Base-by-base conservation (phyloP, 2,888 invertebrate genomes). In the Ommatoiulus sabulosus region DNA sequence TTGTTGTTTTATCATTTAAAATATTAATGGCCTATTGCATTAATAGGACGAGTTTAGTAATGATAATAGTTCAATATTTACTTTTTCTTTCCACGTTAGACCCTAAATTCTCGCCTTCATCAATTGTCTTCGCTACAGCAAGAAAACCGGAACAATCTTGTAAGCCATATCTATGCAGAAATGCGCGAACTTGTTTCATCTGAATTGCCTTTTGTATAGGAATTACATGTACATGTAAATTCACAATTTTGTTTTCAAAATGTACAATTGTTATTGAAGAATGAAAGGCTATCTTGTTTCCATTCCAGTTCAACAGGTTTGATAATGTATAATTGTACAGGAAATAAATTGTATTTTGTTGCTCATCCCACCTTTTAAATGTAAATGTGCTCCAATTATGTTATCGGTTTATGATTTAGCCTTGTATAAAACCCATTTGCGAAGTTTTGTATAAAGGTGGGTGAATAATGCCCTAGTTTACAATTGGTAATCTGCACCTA, bases 81-180 rank as follows among this genome's bases (percentile, higher is more conserved):
- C n/a, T n/a, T 20, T 80, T 80, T 80, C 4, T 80, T 84, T 8
- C 12, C 20, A 15, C 20, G 12, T 24, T 84, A 84, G 84, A 15
- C 8, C 20, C 17, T 84, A 84, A 84, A n/a, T 10, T 12, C 84
- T 12, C 84, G 84, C 5, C 35, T 84, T 24, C 35, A 24, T 12
- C 84, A 84, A 15, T 12, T 84, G 43, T 24, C 35, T n/a, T 20
- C 44, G 15, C 17, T 20, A 4, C 84, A 44, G 35, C 20, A 35
- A 12, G 84, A 84, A 84, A 44, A 24, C 44, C 35, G 15, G 43
- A 44, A 3, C 12, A 35, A 44, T 84, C 84, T 84, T 84, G 84
- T 80, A 80, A 20, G 20, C 35, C 80, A 80, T 80, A 80, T 80
- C 20, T 80, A 80, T 80, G 80, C 20, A 12, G 80, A 80, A 80